Percentiles rank a stretch among this genome's conserved stretches.
These are phyloP conservation scores for Choloepus didactylus DNA, from an alignment of 2,797 vertebrate species.

Conservation along the genomic window DNA sequence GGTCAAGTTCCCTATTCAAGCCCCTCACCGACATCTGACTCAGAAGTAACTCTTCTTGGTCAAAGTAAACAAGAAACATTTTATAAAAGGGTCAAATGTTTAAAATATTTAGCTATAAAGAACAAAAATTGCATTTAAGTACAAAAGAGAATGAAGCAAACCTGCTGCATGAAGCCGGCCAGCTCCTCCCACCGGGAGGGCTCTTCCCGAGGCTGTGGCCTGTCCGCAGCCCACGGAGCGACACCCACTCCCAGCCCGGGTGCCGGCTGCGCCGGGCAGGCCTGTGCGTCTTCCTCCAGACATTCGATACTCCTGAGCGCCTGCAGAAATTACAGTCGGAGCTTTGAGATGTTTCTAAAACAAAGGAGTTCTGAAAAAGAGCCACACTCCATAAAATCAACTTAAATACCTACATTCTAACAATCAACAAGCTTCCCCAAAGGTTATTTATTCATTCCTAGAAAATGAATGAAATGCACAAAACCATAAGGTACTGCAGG, in stretches of 20 bases:
- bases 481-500: too few species aligned
- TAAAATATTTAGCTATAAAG: background rate
- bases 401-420: fast-evolving
- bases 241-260: slow-evolving; percentile 50
- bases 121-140: fast-evolving
- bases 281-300: slow-evolving; percentile 80
- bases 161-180: slow-evolving; percentile 93
- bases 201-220: slow-evolving; percentile 71
- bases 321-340: slow-evolving; percentile 74
- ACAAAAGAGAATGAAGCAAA: slow-evolving; percentile 61
- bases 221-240: background rate
- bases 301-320: slow-evolving; percentile 93
- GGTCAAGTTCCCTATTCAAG: background rate
- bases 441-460: background rate
- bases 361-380: background rate
- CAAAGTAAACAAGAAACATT: background rate
- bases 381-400: fast-evolving
- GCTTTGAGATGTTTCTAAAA: fast-evolving
- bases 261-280: slow-evolving; percentile 59
- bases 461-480: background rate
- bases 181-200: slow-evolving; percentile 91
- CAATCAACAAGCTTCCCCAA: background rate
- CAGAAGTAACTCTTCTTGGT: background rate
- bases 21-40: background rate
- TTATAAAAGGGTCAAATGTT: background rate